Evolutionary conservation across 2,888 invertebrate species (phyloP), one percentile per base, ranked within the genome.

Genomic region (Catocala fraxini): DNA sequence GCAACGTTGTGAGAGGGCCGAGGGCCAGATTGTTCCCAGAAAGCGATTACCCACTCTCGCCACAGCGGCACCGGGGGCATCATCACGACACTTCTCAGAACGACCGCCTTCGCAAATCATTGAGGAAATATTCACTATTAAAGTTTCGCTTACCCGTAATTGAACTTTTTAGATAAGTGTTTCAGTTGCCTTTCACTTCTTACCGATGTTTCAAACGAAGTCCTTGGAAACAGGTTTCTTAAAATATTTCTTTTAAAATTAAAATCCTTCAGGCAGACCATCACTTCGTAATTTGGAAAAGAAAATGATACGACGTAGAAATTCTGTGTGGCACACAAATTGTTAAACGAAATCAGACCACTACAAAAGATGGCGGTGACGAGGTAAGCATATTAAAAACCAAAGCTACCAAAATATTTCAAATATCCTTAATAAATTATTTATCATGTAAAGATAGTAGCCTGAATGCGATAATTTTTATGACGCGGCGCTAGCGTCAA

Each of bases 41-140:
- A 73, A 76, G 54, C 66, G 59, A 76, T 80, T 77, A 80, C 71
- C 49, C 63, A 43, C 67, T 68, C 66, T 68, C 64, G 59, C 47
- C 63, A 58, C 68, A 25, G 25, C 25, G 25, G 25, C 25, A 25
- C 25, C 25, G 25, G 25, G 49, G 68, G 71, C 59, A 57, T 59
- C 71, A 68, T 77, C 74, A 77, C 68, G 77, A 70, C 68, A 71
- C 62, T 76, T 77, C 77, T 68, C 41, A 33, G 67, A 79, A 76
- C 58, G 56, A 64, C 53, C 59, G 52, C 54, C 51, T 42, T 45
- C 13, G 56, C 53, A 59, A 70, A 73, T 74, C 68, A 71, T 64
- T 56, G 60, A 59, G 64, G 61, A 70, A 67, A 67, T 58, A 59
- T 45, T 63, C 67, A 55, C 63, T 65, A 75, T 59, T 70, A 68